Base-by-base conservation (phyloP, 2,888 invertebrate genomes). In the Endotricha flammealis region DNA sequence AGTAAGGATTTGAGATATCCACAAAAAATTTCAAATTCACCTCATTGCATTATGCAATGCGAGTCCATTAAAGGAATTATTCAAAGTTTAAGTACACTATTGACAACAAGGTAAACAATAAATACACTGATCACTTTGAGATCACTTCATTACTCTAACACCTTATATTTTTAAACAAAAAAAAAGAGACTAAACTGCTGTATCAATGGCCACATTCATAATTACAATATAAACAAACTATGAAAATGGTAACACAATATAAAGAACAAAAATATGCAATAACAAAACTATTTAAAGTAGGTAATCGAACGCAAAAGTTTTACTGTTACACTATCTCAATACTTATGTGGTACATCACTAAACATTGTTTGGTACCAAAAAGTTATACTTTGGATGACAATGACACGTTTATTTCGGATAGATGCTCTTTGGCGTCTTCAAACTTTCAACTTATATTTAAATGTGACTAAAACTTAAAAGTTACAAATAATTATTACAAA, bases 71-170 rank as follows among this genome's bases (percentile, higher is more conserved):
- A 42, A 44, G 40, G 32, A 28, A 37, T 31, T 32, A 38, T 38
- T 34, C 31, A 38, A 38, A 38, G 61, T 50, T 80, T 83, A 85
- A 83, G 82, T 83, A 85, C 82, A 68, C 69, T 69, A 77, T 74
- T 74, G 76, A 79, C 70, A 75, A 79, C 70, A 77, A 54, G 71
- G 70, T 70, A 73, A 81, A 78, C 66, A 76, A 80, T 78, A 80
- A 81, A 83, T 81, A 85, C 82, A 82, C 72, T 85, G 85, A 86
- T 82, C 85, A 74, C 77, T 69, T 81, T 85, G 85, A 86, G 85
- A 86, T 86, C 85, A 69, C 64, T 71, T 72, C 54, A 70, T 76
- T 80, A 81, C 57, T 71, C 79, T 82, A 82, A 80, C 58, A 61
- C 54, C 64, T 71, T 76, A 80, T 50, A 62, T 65, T 69, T 76